Conservation (phyloP, 2,113 vertebrate genomes). For the Xiphophorus maculatus region DNA sequence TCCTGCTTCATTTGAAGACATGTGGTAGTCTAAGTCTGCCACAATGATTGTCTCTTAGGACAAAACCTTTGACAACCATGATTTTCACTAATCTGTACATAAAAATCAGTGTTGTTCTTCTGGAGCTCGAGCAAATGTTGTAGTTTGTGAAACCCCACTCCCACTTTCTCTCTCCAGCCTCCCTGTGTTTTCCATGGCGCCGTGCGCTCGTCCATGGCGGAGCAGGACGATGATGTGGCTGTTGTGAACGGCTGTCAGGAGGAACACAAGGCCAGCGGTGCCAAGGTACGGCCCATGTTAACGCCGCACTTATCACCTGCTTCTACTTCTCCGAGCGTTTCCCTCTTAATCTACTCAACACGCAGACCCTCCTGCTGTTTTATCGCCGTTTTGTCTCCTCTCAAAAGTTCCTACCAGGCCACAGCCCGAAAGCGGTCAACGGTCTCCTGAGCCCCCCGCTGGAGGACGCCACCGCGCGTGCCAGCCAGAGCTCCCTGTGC, state of each 20-base stretch:
- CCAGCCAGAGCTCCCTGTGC: slow-evolving; percentile 92
- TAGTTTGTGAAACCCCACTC: slow-evolving; percentile 2
- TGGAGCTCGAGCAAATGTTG: neutral
- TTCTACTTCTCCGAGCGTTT: neutral
- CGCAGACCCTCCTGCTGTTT: neutral
- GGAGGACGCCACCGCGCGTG: slow-evolving; percentile 80
- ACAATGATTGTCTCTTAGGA: neutral
- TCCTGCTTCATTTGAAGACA: neutral
- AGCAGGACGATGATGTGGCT: slow-evolving; percentile 82
- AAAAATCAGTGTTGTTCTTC: neutral
- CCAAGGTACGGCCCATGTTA: slow-evolving; percentile 83
- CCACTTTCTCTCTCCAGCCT: slow-evolving; percentile 71
- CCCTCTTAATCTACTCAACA: neutral
- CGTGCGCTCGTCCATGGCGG: slow-evolving; percentile 75
- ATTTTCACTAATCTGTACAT: neutral
- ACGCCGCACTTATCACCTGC: slow-evolving; percentile 15
- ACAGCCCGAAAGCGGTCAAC: slow-evolving; percentile 85
- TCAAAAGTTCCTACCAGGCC: slow-evolving; percentile 69
- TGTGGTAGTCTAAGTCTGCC: neutral
- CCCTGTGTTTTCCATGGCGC: slow-evolving; percentile 82
- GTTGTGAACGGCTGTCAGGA: slow-evolving; percentile 91
- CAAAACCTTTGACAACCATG: neutral
- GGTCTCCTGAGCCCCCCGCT: slow-evolving; percentile 89
- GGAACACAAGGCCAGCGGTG: slow-evolving; percentile 83
- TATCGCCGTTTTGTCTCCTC: slow-evolving; percentile 15